Percentiles rank a stretch among this genome's conserved stretches.
phyloP scores from a whole-genome alignment of 2,888 invertebrate genomes.

The Thyatira batis region DNA sequence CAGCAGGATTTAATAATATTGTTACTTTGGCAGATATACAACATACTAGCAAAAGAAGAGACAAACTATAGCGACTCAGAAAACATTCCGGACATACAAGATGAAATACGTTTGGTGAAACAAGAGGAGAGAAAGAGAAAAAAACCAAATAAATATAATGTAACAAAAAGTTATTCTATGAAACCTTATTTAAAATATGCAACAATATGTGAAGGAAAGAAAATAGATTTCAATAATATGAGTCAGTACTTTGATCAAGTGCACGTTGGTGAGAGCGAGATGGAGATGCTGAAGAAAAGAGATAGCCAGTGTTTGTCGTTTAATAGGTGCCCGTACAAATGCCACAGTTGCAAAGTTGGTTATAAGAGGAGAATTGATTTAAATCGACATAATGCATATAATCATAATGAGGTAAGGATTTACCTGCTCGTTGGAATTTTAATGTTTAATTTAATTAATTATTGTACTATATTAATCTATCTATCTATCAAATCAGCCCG shows the following conservation, averaged over 20 bases:
- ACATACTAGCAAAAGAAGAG: not conserved
- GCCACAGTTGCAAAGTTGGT: not conserved
- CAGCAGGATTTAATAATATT: no score
- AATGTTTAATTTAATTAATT: no score
- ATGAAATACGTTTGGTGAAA: not conserved
- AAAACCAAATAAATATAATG: not conserved
- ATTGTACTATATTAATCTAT: no score
- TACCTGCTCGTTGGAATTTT: no score
- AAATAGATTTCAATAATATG: constrained; percentile 32
- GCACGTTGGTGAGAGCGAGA: constrained; percentile 18
- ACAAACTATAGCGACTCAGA: not conserved
- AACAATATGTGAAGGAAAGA: constrained; percentile 43
- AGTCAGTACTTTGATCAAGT: constrained; percentile 23
- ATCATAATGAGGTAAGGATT: constrained; percentile 25
- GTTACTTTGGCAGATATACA: not conserved
- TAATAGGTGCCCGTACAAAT: constrained; percentile 21
- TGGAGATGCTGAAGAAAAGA: constrained; percentile 18
- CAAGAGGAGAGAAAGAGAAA: not conserved
- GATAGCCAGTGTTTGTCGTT: constrained; percentile 16
- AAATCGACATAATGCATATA: constrained; percentile 21
- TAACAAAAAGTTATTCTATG: not conserved
- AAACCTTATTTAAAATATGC: constrained; percentile 24
- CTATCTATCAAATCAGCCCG: no score
- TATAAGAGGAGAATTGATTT: constrained; percentile 8
- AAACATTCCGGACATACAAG: not conserved